Conservation (phyloP, 1,140 invertebrate genomes). For the Magallana gigas region DNA sequence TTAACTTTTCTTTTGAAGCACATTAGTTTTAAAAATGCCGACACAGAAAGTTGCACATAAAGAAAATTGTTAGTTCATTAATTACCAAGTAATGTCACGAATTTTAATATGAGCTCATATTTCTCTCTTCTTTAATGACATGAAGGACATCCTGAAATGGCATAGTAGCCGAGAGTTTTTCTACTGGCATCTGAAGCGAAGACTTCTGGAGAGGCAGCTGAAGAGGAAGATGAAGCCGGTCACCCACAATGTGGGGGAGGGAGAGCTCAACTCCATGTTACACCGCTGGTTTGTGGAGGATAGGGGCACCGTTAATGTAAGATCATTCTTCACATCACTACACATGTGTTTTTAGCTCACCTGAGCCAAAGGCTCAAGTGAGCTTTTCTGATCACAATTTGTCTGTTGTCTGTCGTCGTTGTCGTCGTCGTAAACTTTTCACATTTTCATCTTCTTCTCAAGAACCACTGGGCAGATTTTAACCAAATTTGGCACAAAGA, state of each 20-base stretch:
- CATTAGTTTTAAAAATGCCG: not conserved
- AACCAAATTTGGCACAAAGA: too few species aligned
- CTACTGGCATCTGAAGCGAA: conserved; percentile 91
- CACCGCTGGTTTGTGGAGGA: conserved; percentile 97
- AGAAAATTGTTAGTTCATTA: too few species aligned
- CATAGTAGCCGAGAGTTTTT: conserved; percentile 87
- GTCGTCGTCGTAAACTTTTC: too few species aligned
- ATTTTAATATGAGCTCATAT: too few species aligned
- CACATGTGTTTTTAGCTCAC: too few species aligned
- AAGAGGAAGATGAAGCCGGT: conserved; percentile 86
- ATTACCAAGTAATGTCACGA: too few species aligned
- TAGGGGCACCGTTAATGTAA: conserved; percentile 89
- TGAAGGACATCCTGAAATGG: conserved; percentile 94
- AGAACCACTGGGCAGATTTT: too few species aligned
- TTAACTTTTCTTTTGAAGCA: not conserved
- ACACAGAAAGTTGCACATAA: not conserved
- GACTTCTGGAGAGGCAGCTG: conserved; percentile 84
- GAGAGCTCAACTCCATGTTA: conserved; percentile 88
- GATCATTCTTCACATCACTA: conserved; percentile 47
- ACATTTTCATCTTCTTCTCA: too few species aligned
- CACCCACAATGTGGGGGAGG: conserved; percentile 84
- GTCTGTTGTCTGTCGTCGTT: too few species aligned
- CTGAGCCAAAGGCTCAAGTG: too few species aligned
- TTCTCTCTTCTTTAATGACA: not conserved
- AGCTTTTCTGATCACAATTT: too few species aligned